Conservation (phyloP, 2,888 invertebrate genomes). For the Aspidiotus destructor region DNA sequence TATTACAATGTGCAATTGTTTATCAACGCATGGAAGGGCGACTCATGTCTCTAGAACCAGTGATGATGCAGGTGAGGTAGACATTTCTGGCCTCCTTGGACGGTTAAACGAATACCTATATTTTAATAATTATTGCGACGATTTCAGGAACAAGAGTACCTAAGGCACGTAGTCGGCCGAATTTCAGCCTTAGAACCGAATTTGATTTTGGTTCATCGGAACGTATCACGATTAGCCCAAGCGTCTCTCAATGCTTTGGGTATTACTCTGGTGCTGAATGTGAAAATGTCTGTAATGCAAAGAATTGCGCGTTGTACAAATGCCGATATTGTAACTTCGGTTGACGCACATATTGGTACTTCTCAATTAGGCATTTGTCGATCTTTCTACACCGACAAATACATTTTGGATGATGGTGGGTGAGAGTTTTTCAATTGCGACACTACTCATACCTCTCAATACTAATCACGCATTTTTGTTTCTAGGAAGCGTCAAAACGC, state of each 20-base stretch:
- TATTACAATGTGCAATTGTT: slow-evolving; percentile 81
- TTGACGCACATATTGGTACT: slow-evolving; percentile 69
- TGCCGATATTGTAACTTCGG: slow-evolving; percentile 74
- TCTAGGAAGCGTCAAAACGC: slow-evolving; percentile 62
- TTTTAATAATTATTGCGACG: slow-evolving; percentile 15
- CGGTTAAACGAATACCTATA: neutral
- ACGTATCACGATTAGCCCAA: slow-evolving; percentile 61
- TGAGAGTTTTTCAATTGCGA: neutral
- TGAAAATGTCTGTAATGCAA: slow-evolving; percentile 71
- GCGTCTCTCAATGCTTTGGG: slow-evolving; percentile 67
- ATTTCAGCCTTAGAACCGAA: slow-evolving; percentile 74
- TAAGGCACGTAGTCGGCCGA: slow-evolving; percentile 73
- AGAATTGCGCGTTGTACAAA: slow-evolving; percentile 66
- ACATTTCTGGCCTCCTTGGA: no score
- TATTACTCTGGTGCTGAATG: slow-evolving; percentile 79
- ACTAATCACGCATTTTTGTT: neutral
- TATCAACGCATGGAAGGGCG: slow-evolving; percentile 92
- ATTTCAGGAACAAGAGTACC: slow-evolving; percentile 68
- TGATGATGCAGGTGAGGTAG: slow-evolving; percentile 68
- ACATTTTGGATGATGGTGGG: slow-evolving; percentile 46
- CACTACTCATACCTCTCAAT: neutral
- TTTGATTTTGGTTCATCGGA: slow-evolving; percentile 73
- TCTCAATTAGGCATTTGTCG: slow-evolving; percentile 76
- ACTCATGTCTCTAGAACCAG: slow-evolving; percentile 84
- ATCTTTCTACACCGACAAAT: slow-evolving; percentile 62